Base-by-base conservation (phyloP, 2,888 invertebrate species). In the Cartodere bifasciata region DNA sequence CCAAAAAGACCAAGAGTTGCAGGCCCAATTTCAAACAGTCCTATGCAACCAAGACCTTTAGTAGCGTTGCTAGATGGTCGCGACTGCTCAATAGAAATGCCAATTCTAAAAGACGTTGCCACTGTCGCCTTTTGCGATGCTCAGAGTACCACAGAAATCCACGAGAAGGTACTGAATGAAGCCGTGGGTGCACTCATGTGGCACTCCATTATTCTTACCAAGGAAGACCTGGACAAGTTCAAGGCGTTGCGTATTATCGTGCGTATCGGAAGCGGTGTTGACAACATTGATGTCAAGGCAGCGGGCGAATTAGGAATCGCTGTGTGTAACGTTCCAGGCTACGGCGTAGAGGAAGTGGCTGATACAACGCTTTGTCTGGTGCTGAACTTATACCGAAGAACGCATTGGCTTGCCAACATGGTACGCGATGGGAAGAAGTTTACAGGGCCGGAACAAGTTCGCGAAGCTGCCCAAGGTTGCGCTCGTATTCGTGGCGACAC, bases 121-220 rank as follows among this genome's bases (percentile, higher is more conserved):
- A 99, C 97, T 39, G 97, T 99, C 40, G 98, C 98, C 50, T 98
- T 98, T 65, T 98, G 98, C 68, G 98, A 99, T 70, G 98, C 98
- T 49, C 97, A 98, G 69, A 88, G 90, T 57, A 98, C 98, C 49
- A 87, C 88, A 44, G 98, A 99, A 72, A 99, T 98, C 56, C 98
- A 98, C 65, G 98, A 99, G 74, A 98, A 97, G 77, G 91, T 94
- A 56, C 73, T 97, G 58, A 97, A 97, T 64, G 97, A 97, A 69
- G 97, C 97, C 29, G 94, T 95, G 32, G 97, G 95, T 42, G 97
- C 97, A 22, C 74, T 98, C 40, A 95, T 98, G 92, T 98, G 97
- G 92, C 95, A 98, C 68, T 95, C 95, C 41, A 98, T 98, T 58
- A 92, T 91, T 52, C 73, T 98, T 56, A 94, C 90, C 52, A 92